Percentiles rank a stretch among this genome's conserved stretches.
These are phyloP conservation scores for Oligia latruncula DNA, from an alignment of 2,888 invertebrate species.

Conservation along the genomic window DNA sequence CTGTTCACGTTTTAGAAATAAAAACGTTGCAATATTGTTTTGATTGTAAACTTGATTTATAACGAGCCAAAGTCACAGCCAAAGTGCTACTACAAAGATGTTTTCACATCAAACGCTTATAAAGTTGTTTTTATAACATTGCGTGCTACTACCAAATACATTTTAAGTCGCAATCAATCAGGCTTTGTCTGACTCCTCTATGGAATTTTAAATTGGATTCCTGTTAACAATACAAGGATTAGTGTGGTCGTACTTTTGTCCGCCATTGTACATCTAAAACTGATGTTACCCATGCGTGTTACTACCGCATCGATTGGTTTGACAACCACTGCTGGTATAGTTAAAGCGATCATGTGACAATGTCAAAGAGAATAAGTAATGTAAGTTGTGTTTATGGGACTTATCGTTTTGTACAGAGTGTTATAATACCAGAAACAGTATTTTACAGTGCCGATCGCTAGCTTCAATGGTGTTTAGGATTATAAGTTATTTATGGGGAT, in stretches of 20 bases:
- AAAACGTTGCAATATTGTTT: slow-evolving; percentile 23
- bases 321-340: slow-evolving; percentile 50
- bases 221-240: slow-evolving; percentile 88
- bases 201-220: slow-evolving; percentile 89
- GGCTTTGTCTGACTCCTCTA: slow-evolving; percentile 84
- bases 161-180: slow-evolving; percentile 87
- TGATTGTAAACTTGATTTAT: slow-evolving; percentile 45
- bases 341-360: slow-evolving; percentile 31
- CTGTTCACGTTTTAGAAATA: slow-evolving; percentile 23
- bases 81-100: slow-evolving; percentile 59
- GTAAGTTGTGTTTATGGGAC: slow-evolving; percentile 53
- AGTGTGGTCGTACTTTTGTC: slow-evolving; percentile 82
- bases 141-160: slow-evolving; percentile 74
- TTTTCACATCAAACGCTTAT: slow-evolving; percentile 63
- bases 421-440: slow-evolving; percentile 70
- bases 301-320: slow-evolving; percentile 48
- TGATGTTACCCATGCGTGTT: slow-evolving; percentile 45
- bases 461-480: slow-evolving; percentile 80
- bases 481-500: slow-evolving; percentile 84
- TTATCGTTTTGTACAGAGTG: slow-evolving; percentile 36
- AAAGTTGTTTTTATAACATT: slow-evolving; percentile 68
- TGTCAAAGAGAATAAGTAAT: slow-evolving; percentile 60
- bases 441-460: slow-evolving; percentile 80
- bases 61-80: neutral
- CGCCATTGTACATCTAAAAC: slow-evolving; percentile 70